Evolutionary conservation across 2,113 vertebrate species (phyloP).

Genomic region (Corydoras sp.): DNA sequence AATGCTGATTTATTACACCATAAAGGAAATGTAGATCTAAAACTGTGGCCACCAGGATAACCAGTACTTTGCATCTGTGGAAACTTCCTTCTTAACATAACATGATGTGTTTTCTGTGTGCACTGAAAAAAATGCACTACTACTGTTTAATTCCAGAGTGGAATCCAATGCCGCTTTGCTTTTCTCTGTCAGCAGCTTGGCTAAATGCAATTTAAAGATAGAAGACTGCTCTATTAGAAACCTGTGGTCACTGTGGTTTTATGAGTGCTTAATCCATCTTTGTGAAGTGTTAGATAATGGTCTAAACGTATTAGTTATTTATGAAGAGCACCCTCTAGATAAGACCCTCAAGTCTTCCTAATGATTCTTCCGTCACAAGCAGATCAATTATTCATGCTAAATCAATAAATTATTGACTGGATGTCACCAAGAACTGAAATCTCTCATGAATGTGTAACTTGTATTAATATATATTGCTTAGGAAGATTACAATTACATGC

Average conservation of each 20-base stretch:
- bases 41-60: no score
- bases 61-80: no score
- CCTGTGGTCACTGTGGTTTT: slow-evolving; percentile 17
- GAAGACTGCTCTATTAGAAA: slow-evolving; percentile 24
- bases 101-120: no score
- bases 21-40: no score
- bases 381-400: slow-evolving; percentile 61
- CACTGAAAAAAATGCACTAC: no score
- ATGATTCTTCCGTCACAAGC: slow-evolving; percentile 51
- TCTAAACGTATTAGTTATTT: slow-evolving; percentile 51
- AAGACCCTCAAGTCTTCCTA: slow-evolving; percentile 51
- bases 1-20: no score
- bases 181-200: background rate
- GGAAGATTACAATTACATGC: slow-evolving; percentile 46
- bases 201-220: slow-evolving; percentile 7
- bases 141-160: no score
- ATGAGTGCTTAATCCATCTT: slow-evolving; percentile 29
- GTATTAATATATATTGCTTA: slow-evolving; percentile 45
- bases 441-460: slow-evolving; percentile 53
- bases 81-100: no score
- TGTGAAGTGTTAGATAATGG: slow-evolving; percentile 37
- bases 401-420: slow-evolving; percentile 62
- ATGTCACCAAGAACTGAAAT: slow-evolving; percentile 55
- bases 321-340: slow-evolving; percentile 50
- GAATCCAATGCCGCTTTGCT: background rate